Evolutionary conservation across 2,113 vertebrate species (phyloP), one percentile per base, ranked within the genome.

Genomic region (Oreochromis niloticus): DNA sequence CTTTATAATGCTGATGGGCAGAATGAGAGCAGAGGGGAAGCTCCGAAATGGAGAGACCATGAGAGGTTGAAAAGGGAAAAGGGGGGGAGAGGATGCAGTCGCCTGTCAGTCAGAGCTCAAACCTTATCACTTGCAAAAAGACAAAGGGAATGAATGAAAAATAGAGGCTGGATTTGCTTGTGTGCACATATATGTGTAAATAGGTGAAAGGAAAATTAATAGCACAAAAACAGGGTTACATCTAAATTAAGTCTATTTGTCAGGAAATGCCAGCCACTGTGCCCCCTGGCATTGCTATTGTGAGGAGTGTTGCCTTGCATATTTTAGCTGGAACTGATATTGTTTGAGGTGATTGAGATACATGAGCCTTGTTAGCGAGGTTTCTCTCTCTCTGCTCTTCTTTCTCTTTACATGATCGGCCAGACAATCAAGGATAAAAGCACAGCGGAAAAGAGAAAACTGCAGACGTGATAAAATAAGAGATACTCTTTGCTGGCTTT

Each of bases 1-100:
- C 87, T 91, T 86, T 89, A 92, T 95, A 94, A 95, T 94, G 93
- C 94, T 95, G 95, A 95, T 89, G 50, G 95, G 95, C 94, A 95
- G 94, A 95, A 94, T 94, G 91, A 91, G 94, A 93, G 90, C 93
- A 94, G 89, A 90, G 85, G 85, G 84, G 88, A 93, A 90, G 88
- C 88, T 93, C 36, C 34, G 5, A 94, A 92, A 85, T 88, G 89
- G 89, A 88, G 90, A 94, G 86, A 80, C 88, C 83, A 80, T 80
- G 56, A 91, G 85, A 80, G 63, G 87, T 80, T 85, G 55, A 81
- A 68, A 41, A 41, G 36, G n/a, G 90, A 91, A 50, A 84, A 82
- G 46, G 78, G 55, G 43, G 81, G 50, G 82, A 78, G 84, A 83
- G 84, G 90, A 83, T 86, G 57, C 46, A 87, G 66, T 89, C 6